phyloP scores from a whole-genome alignment of 2,888 invertebrate genomes.

The Aphidoletes aphidimyza region DNA sequence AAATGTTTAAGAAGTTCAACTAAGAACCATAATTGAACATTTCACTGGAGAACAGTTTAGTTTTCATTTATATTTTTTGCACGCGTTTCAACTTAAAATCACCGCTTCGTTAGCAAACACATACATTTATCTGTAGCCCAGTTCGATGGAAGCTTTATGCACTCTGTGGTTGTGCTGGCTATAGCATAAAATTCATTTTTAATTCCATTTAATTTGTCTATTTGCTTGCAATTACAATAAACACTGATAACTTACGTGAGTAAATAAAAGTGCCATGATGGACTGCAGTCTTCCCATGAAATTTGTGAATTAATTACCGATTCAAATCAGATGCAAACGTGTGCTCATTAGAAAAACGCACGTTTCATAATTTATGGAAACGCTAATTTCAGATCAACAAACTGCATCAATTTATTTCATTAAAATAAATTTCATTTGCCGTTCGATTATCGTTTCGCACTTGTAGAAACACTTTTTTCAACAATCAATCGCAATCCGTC shows the following conservation, averaged over 20 bases:
- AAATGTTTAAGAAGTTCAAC: too few species aligned
- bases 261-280: not conserved
- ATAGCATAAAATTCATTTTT: too few species aligned
- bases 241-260: not conserved
- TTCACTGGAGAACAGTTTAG: not conserved
- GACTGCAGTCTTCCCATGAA: not conserved
- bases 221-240: constrained; percentile 34
- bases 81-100: too few species aligned
- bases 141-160: not conserved
- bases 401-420: constrained; percentile 15
- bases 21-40: not conserved
- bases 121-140: not conserved
- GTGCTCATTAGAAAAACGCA: not conserved
- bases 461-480: not conserved
- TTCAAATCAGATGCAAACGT: not conserved
- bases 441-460: not conserved
- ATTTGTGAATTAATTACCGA: not conserved
- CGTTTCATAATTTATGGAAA: not conserved
- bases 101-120: too few species aligned
- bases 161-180: too few species aligned
- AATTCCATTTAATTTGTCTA: constrained; percentile 22
- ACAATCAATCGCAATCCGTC: not conserved
- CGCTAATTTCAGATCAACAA: not conserved
- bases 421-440: not conserved
- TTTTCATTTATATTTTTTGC: constrained; percentile 3